A percentile compares a stretch with the other conserved stretches of the same genome.
These are phyloP conservation scores for Melospiza melodia DNA, from an alignment of 2,113 vertebrate species.

Conservation along the genomic window DNA sequence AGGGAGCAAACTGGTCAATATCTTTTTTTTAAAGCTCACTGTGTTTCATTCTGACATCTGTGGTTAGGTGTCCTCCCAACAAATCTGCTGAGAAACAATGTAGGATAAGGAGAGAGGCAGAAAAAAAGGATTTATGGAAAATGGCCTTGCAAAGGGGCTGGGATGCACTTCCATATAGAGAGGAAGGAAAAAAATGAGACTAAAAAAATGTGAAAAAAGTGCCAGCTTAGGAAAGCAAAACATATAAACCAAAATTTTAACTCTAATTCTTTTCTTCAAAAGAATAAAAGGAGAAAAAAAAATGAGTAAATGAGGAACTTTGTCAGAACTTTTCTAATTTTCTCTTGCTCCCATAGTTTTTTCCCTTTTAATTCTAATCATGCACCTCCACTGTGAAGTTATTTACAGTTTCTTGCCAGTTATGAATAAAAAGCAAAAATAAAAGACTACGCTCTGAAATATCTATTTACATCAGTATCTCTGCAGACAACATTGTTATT, in stretches of 20 bases:
- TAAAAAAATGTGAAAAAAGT: accelerated
- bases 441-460: background rate
- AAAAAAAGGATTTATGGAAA: background rate
- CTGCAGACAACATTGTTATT: constrained; percentile 36
- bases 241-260: background rate
- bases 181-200: background rate
- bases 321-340: background rate
- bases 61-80: background rate
- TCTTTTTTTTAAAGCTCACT: background rate
- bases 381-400: background rate
- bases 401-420: constrained; percentile 31
- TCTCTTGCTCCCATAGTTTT: background rate
- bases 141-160: background rate
- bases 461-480: constrained; percentile 44
- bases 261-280: background rate
- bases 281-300: background rate
- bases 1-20: background rate
- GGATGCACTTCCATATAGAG: background rate
- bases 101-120: background rate
- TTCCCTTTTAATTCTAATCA: background rate
- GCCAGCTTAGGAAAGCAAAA: background rate
- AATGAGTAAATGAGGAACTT: background rate
- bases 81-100: background rate
- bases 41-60: background rate
- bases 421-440: constrained; percentile 54